phyloP scores from a whole-genome alignment of 2,888 invertebrate genomes.

The Neuroscelio doddi region DNA sequence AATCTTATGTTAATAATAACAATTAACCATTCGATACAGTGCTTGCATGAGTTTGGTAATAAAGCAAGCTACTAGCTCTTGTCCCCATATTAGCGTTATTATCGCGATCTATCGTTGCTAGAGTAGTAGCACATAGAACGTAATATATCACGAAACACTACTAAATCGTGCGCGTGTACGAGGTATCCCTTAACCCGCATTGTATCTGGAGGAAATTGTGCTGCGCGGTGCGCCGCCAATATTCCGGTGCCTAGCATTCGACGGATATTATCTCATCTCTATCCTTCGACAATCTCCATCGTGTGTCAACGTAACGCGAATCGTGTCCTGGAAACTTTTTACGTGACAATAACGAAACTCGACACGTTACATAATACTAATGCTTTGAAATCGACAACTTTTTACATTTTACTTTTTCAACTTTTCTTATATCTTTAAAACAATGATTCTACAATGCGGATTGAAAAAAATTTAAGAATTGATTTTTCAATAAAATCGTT shows the following conservation, averaged over 20 bases:
- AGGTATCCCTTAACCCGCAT: conserved; percentile 52
- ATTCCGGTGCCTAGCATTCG: conserved; percentile 58
- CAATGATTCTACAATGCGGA: no score
- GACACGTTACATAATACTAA: no score
- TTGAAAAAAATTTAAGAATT: no score
- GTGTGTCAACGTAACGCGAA: conserved; percentile 22
- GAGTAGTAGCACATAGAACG: conserved; percentile 40
- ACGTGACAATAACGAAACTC: no score
- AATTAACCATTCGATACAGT: not conserved
- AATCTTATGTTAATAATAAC: no score
- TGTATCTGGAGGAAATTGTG: conserved; percentile 60
- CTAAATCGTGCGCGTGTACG: conserved; percentile 30
- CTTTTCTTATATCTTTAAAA: no score
- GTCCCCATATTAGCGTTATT: conserved; percentile 40
- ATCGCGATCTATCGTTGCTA: conserved; percentile 41
- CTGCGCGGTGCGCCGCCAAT: conserved; percentile 55
- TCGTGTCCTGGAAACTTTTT: conserved; percentile 4
- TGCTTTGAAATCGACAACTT: no score
- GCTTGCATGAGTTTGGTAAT: conserved; percentile 13
- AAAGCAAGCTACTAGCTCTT: conserved; percentile 27
- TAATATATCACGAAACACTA: conserved; percentile 44
- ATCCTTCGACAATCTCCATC: conserved; percentile 40
- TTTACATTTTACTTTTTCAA: no score
- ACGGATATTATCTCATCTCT: conserved; percentile 61
- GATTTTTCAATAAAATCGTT: no score